phyloP scores from a whole-genome alignment of 2,113 vertebrate species.

The Athene noctua region DNA sequence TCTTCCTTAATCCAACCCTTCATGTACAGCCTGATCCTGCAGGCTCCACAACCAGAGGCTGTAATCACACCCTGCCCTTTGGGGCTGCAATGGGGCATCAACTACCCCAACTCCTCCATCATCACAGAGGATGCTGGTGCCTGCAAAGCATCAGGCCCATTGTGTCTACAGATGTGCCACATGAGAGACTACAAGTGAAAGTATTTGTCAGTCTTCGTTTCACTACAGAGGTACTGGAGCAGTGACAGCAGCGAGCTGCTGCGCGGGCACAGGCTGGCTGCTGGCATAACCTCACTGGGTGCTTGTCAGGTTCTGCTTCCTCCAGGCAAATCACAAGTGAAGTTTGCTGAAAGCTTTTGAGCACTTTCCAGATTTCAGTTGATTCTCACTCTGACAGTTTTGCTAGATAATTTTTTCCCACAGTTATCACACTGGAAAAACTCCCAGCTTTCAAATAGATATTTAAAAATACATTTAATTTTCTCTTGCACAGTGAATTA shows the following conservation, averaged over 20 bases:
- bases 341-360: conserved; percentile 45
- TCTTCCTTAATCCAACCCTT: neutral
- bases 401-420: conserved; percentile 32
- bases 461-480: conserved; percentile 27
- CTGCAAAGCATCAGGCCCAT: neutral
- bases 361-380: conserved; percentile 41
- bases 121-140: neutral
- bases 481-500: conserved; percentile 6
- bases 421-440: conserved; percentile 20
- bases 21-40: fast-evolving
- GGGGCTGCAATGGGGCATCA: neutral
- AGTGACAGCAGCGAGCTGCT: neutral
- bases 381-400: conserved; percentile 31
- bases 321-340: conserved; percentile 25
- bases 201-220: neutral
- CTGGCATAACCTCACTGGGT: fast-evolving
- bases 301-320: conserved; percentile 11
- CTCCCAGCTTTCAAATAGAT: conserved; percentile 18
- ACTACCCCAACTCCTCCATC: fast-evolving
- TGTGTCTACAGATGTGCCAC: neutral
- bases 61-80: neutral
- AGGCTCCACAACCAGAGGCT: neutral
- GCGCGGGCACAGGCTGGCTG: neutral
- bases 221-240: fast-evolving
- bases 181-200: neutral